Evolutionary conservation across 2,797 vertebrate genomes (phyloP), one percentile per base, ranked within the genome.

Genomic region (Hemibagrus guttatus): DNA sequence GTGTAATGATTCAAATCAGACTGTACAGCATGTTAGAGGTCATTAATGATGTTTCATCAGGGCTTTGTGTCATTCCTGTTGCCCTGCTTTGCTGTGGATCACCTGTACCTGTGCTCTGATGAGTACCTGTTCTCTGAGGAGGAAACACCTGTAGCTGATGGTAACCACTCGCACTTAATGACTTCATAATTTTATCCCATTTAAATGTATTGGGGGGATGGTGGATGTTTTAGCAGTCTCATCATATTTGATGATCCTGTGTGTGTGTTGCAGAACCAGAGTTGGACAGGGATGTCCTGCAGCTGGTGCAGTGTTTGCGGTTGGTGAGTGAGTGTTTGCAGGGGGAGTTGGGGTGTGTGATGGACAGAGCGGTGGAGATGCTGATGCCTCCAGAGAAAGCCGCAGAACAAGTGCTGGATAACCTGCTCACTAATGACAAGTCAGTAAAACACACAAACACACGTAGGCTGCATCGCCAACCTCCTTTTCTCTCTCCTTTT

Each of bases 11-110:
- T 39, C 1, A 2, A 59, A 59, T 80, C 31, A 14, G 35, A 21
- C 28, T 58, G 56, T n/a, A 13, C 52, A 35, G 17, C 8, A 4
- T 58, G 28, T 52, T 52, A 19, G 3, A 19, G 49, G 7, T 54
- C 49, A 54, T 76, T 16, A 28, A 1, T 54, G 19, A 81, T 84
- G 74, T 80, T 49, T 46, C 17, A 83, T 23, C 88, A 99, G 98
- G 97, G 97, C 0, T 97, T 95, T 1, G 85, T 98, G 84, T 99
- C 98, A 0, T 98, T 97, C 92, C 95, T 99, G 0, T 92, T 97
- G 88, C 97, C 98, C 2, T 98, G 97, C 87, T 96, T 96, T 26
- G 94, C 97, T 79, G 96, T 98, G 85, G 98, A 99, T 91, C 98
- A 99, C 78, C 93, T 99, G 46, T 99, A 98, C 91, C 95, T 98